Conservation (phyloP, 2,113 vertebrate genomes). For the Alaudala cheleensis region DNA sequence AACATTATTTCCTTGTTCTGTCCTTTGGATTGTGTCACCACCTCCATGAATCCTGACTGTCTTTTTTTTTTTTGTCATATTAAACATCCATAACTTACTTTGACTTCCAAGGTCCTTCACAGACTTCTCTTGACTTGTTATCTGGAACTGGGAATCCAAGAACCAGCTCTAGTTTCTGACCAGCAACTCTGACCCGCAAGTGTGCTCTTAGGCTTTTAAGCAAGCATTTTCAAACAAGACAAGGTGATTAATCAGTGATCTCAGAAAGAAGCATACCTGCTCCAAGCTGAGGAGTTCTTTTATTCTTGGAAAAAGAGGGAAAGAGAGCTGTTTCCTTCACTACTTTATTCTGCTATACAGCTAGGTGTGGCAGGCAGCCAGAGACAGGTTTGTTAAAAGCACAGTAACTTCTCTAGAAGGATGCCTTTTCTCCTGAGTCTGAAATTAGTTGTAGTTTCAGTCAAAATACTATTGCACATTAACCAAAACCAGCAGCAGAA, state of each 20-base stretch:
- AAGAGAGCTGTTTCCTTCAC: not conserved
- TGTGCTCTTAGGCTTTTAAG: not conserved
- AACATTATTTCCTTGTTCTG: not conserved
- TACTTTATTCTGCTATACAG: not conserved
- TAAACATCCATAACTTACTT: not conserved
- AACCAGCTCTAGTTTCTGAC: not conserved
- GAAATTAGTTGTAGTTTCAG: not conserved
- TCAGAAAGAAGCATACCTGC: not conserved
- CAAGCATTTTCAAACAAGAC: not conserved
- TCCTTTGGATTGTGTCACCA: not conserved
- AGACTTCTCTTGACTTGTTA: not conserved
- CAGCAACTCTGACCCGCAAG: not conserved
- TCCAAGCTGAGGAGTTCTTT: not conserved
- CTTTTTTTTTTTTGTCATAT: not conserved
- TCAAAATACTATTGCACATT: not conserved
- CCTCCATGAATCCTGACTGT: not conserved
- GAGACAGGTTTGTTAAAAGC: not conserved
- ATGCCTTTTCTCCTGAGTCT: not conserved
- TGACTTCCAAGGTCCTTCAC: not conserved
- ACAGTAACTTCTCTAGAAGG: not conserved
- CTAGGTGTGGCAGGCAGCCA: not conserved
- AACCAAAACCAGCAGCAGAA: not conserved
- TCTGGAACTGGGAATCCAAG: not conserved
- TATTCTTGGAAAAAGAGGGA: not conserved
- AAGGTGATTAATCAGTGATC: not conserved